Base-by-base conservation (phyloP, 2,888 invertebrate genomes). In the Matsumyia berberina region DNA sequence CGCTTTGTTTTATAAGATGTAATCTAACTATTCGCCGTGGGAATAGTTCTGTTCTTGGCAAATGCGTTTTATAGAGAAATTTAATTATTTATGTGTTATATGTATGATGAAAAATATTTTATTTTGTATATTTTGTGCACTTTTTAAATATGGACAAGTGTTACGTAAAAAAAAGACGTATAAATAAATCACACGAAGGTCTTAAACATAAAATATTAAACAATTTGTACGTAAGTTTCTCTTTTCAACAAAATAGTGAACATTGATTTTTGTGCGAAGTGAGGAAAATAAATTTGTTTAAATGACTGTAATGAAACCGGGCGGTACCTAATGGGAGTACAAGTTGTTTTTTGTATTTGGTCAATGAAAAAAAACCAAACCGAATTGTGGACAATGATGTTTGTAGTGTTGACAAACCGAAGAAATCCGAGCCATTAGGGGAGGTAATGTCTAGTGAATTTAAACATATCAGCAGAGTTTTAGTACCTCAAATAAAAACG, bases 11-110 rank as follows among this genome's bases (percentile, higher is more conserved):
- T 55, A 35, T 55, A 42, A 39, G 29, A 55, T 55, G 67, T 42
- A 67, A 67, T 67, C 53, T 53, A 42, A 29, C 69, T 57, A 57
- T 15, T 33, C 33, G 33, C 53, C 33, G 15, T 53, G 31, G 31
- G 31, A 31, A 31, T 31, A 53, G 51, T n/a, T 49, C n/a, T 49
- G 5, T n/a, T 29, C 12, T 11, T 19, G 12, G 31, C 53, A 53
- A 53, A 15, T 33, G 29, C n/a, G 42, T 44, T 57, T 24, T 24
- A 24, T 44, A 5, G 9, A 44, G 17, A 44, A 44, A 44, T 33
- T 15, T 31, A 15, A 35, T 55, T 35, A 31, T 42, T 9, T 24
- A 46, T 51, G 12, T 6, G 11, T 42, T 42, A 42, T n/a, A n/a
- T n/a, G n/a, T 12, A 6, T 42, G 39, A 37, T 42, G 12, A 42